phyloP scores from a whole-genome alignment of 2,888 invertebrate species.

The Macrophya alboannulata region DNA sequence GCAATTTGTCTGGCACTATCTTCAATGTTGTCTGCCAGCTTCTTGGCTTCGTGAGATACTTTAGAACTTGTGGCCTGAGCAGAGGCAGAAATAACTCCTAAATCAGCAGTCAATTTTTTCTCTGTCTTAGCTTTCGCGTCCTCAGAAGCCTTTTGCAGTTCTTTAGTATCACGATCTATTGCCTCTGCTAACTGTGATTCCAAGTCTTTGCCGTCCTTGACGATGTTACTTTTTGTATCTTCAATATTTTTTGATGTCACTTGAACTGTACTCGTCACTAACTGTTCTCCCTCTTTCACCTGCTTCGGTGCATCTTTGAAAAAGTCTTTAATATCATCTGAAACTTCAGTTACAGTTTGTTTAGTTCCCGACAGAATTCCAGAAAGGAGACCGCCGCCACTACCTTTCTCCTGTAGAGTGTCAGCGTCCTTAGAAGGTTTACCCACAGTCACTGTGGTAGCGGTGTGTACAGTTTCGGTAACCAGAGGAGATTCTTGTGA shows the following conservation, averaged over 20 bases:
- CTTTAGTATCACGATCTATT: constrained; percentile 36
- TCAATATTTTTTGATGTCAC: constrained; percentile 58
- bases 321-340: constrained; percentile 65
- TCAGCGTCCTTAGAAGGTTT: constrained; percentile 57
- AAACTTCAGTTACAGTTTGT: constrained; percentile 64
- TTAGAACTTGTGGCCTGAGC: constrained; percentile 41
- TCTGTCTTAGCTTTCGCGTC: neutral
- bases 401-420: constrained; percentile 62
- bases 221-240: constrained; percentile 48
- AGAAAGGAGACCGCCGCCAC: constrained; percentile 65
- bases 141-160: constrained; percentile 26
- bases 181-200: constrained; percentile 38
- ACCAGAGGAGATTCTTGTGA: neutral
- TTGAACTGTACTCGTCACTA: constrained; percentile 59
- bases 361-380: constrained; percentile 70
- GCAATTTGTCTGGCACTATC: constrained; percentile 44
- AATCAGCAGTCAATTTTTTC: constrained; percentile 31
- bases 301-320: constrained; percentile 64
- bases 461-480: neutral
- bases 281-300: constrained; percentile 60
- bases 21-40: constrained; percentile 5
- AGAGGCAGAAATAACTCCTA: constrained; percentile 20
- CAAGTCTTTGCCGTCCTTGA: constrained; percentile 60
- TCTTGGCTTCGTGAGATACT: constrained; percentile 42
- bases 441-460: constrained; percentile 19